Percentiles rank a stretch among this genome's conserved stretches.
Conservation (phyloP, 2,888 invertebrate species). For the Brenthis hecate region DNA sequence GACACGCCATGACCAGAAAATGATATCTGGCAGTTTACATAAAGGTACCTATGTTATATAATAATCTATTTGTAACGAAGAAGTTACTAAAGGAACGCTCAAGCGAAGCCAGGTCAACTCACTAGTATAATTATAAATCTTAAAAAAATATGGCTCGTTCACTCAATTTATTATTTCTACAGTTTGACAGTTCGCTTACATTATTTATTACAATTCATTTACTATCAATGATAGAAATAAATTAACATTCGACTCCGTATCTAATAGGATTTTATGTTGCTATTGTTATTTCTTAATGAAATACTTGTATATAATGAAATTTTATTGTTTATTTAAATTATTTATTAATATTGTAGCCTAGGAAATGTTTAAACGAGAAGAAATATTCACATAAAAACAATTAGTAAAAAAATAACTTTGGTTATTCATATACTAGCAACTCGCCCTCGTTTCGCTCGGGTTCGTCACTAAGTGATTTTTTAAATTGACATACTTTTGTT, state of each 20-base stretch:
- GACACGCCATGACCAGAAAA: too few species aligned
- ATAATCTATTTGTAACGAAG: background rate
- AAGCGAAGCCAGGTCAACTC: background rate
- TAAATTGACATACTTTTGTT: too few species aligned
- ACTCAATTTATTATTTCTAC: slow-evolving; percentile 31
- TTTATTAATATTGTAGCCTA: background rate
- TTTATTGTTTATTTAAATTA: background rate
- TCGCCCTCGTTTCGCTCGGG: too few species aligned
- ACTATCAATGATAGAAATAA: slow-evolving; percentile 36
- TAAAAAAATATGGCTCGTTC: slow-evolving; percentile 12
- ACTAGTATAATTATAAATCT: background rate
- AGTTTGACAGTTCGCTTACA: slow-evolving; percentile 29
- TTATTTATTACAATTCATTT: slow-evolving; percentile 34
- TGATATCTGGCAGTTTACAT: too few species aligned
- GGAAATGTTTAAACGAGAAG: background rate
- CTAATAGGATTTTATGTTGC: slow-evolving; percentile 2
- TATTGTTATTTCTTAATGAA: slow-evolving; percentile 10
- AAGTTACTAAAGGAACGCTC: background rate
- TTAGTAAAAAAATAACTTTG: too few species aligned
- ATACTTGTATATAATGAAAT: background rate
- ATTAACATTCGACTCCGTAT: slow-evolving; percentile 37
- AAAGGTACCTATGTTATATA: too few species aligned
- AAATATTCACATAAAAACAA: too few species aligned
- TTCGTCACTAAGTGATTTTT: too few species aligned
- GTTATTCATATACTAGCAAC: too few species aligned